phyloP scores from a whole-genome alignment of 2,113 vertebrate genomes.

The Pseudorhombus dupliciocellatus region DNA sequence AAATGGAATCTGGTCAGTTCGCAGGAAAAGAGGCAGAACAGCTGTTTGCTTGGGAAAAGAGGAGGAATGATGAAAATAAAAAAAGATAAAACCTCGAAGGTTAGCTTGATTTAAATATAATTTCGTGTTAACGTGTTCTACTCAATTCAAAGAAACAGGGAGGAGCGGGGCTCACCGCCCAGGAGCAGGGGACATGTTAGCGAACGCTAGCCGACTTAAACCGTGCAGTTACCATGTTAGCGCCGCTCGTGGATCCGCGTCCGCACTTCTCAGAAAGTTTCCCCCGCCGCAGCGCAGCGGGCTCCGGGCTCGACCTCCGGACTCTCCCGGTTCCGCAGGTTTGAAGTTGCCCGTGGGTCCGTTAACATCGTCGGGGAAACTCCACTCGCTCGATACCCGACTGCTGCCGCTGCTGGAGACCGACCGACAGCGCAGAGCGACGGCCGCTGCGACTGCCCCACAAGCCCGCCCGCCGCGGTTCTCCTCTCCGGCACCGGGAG shows the following conservation, averaged over 20 bases:
- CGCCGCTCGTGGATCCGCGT: conserved; percentile 13
- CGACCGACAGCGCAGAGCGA: neutral
- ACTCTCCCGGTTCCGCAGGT: conserved; percentile 10
- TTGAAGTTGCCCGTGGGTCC: conserved; percentile 11
- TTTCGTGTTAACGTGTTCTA: too few species aligned
- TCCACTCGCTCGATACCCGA: neutral
- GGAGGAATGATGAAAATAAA: neutral
- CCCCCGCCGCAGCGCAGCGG: conserved; percentile 33
- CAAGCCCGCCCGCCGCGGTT: conserved; percentile 31
- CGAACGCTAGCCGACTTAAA: neutral
- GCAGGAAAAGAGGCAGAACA: neutral
- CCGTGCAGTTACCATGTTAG: conserved; percentile 72
- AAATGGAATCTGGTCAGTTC: neutral
- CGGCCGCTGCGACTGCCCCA: neutral
- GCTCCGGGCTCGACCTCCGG: conserved; percentile 63
- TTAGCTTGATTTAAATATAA: too few species aligned
- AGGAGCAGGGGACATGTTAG: too few species aligned
- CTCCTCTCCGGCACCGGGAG: neutral
- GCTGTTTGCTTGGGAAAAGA: neutral
- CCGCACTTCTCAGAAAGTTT: conserved; percentile 70
- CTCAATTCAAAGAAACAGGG: too few species aligned
- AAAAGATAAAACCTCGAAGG: neutral
- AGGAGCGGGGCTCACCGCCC: too few species aligned
- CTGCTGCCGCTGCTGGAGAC: neutral
- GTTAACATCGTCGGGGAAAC: neutral